Evolutionary conservation across 1,140 invertebrate genomes (phyloP).

Genomic region (Dreissena polymorpha): DNA sequence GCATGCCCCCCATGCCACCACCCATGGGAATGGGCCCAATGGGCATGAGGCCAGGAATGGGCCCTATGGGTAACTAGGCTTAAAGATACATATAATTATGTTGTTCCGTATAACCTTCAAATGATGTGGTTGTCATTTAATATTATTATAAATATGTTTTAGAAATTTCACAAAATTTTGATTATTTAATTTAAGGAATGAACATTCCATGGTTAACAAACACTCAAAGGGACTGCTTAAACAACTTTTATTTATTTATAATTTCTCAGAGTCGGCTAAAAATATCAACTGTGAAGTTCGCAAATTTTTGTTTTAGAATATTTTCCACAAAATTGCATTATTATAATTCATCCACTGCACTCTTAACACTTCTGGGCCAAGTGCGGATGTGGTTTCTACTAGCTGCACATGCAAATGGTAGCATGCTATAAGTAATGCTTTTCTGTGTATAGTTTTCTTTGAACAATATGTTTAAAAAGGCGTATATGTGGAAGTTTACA

Average conservation of each 20-base stretch:
- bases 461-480: too few relatives aligned
- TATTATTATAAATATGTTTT: background rate
- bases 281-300: background rate
- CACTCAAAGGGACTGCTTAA: background rate
- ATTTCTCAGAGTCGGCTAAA: background rate
- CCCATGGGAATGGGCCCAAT: constrained; percentile 67
- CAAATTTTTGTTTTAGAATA: too few relatives aligned
- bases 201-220: background rate
- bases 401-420: too few relatives aligned
- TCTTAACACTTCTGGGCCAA: too few relatives aligned
- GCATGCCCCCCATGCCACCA: constrained; percentile 64
- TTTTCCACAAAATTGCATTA: too few relatives aligned
- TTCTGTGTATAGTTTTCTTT: too few relatives aligned
- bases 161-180: too few relatives aligned
- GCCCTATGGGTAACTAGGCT: constrained; percentile 63
- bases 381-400: too few relatives aligned
- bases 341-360: too few relatives aligned
- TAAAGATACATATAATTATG: constrained; percentile 75
- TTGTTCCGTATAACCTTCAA: background rate
- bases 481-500: too few relatives aligned
- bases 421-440: too few relatives aligned
- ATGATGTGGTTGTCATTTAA: background rate
- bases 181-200: background rate
- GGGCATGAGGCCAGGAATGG: constrained; percentile 64
- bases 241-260: background rate